These are phyloP conservation scores for Cyanocitta stelleri DNA, from an alignment of 2,113 vertebrate genomes.

Conservation along the genomic window DNA sequence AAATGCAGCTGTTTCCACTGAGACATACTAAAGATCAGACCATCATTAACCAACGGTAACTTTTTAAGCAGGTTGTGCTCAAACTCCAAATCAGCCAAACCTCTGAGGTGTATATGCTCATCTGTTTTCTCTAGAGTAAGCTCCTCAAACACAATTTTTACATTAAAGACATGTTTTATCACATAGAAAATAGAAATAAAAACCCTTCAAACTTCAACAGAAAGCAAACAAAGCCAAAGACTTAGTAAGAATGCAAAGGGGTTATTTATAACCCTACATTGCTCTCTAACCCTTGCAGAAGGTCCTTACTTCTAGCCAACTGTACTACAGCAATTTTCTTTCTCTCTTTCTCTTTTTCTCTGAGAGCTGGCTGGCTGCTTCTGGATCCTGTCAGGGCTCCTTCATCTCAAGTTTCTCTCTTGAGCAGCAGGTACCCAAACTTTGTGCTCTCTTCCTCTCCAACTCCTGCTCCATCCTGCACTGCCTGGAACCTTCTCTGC, in stretches of 20 bases:
- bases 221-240: neutral
- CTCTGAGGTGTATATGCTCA: neutral
- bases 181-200: neutral
- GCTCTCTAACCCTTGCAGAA: neutral
- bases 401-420: neutral
- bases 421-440: neutral
- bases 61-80: neutral
- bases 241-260: neutral
- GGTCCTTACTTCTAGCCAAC: neutral
- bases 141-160: neutral
- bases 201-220: neutral
- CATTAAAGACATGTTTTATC: neutral
- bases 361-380: neutral
- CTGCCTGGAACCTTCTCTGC: neutral
- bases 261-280: neutral
- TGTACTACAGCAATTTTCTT: neutral
- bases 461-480: neutral
- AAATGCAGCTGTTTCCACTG: neutral
- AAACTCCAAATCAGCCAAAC: neutral
- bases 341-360: neutral
- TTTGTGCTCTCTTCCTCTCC: neutral
- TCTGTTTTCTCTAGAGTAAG: neutral
- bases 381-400: neutral
- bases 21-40: neutral
- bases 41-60: neutral